Conservation (phyloP, 1,140 invertebrate genomes). For the Sitodiplosis mosellana region DNA sequence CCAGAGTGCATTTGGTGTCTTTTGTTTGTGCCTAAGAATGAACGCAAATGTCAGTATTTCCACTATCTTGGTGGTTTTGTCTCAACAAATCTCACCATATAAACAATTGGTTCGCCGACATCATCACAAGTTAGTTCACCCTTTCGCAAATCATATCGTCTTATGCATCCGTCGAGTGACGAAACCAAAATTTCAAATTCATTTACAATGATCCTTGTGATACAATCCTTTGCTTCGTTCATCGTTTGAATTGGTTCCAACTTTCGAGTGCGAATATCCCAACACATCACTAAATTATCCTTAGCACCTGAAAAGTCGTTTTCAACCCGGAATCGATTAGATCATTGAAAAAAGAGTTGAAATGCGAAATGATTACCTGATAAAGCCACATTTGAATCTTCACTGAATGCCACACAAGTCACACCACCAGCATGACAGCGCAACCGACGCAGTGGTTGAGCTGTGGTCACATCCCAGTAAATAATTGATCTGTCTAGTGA, state of each 20-base stretch:
- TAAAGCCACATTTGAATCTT: constrained; percentile 66
- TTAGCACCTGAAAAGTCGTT: constrained; percentile 74
- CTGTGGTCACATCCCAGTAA: constrained; percentile 76
- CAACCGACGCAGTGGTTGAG: constrained; percentile 58
- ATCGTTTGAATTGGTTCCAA: constrained; percentile 63
- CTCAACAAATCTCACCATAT: too few relatives aligned
- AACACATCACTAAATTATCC: constrained; percentile 79
- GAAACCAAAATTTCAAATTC: constrained; percentile 80
- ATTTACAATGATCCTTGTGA: constrained; percentile 68
- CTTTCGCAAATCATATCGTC: constrained; percentile 78
- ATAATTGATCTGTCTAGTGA: constrained; percentile 83
- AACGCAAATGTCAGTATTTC: too few relatives aligned
- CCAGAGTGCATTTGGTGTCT: constrained; percentile 72
- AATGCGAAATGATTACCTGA: too few relatives aligned
- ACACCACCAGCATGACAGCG: constrained; percentile 76
- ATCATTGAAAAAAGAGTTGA: too few relatives aligned
- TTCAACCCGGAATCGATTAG: too few relatives aligned
- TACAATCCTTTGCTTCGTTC: constrained; percentile 83
- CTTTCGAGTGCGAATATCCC: constrained; percentile 61
- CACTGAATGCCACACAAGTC: constrained; percentile 80
- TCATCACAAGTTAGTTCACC: constrained; percentile 70
- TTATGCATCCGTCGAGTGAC: constrained; percentile 73
- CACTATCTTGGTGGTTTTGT: constrained; percentile 58
- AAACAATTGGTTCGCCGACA: constrained; percentile 61
- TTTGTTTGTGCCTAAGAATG: constrained; percentile 6